Evolutionary conservation across 2,113 vertebrate species (phyloP).

Genomic region (Zeus faber): DNA sequence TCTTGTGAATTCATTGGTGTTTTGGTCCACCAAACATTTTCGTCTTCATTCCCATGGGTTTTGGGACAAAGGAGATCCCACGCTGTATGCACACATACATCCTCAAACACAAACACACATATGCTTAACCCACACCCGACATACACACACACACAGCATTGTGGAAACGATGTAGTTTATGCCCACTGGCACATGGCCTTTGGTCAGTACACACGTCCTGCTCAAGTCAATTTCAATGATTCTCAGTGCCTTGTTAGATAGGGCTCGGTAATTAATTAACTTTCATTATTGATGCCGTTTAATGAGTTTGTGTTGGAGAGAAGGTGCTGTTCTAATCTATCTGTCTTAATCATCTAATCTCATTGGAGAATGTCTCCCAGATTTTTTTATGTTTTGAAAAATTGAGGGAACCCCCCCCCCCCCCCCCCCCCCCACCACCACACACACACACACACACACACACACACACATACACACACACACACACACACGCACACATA

Average conservation of each 20-base stretch:
- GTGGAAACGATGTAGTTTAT: background rate
- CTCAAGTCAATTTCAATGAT: constrained; percentile 25
- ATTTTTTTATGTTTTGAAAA: constrained; percentile 16
- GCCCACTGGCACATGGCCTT: constrained; percentile 1
- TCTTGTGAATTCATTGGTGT: too few species aligned
- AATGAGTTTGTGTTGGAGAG: constrained; percentile 27
- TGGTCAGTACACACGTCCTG: background rate
- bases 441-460: background rate
- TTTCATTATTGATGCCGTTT: constrained; percentile 41
- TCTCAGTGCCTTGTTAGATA: constrained; percentile 34
- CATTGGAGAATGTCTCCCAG: constrained; percentile 28
- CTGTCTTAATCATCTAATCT: constrained; percentile 47
- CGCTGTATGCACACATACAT: constrained; percentile 6
- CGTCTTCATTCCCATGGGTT: too few species aligned
- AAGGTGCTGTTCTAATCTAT: constrained; percentile 35
- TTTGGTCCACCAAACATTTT: too few species aligned
- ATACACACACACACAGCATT: background rate
- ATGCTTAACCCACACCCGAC: too few species aligned
- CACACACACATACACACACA: too few species aligned
- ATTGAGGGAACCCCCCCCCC: background rate
- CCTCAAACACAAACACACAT: background rate
- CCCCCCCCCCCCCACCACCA: too few species aligned
- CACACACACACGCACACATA: background rate
- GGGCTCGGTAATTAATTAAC: constrained; percentile 41
- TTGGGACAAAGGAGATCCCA: too few species aligned